Percentiles rank a stretch among this genome's conserved stretches.
Conservation (phyloP, 2,113 vertebrate species). For the Ceuthmochares aereus region DNA sequence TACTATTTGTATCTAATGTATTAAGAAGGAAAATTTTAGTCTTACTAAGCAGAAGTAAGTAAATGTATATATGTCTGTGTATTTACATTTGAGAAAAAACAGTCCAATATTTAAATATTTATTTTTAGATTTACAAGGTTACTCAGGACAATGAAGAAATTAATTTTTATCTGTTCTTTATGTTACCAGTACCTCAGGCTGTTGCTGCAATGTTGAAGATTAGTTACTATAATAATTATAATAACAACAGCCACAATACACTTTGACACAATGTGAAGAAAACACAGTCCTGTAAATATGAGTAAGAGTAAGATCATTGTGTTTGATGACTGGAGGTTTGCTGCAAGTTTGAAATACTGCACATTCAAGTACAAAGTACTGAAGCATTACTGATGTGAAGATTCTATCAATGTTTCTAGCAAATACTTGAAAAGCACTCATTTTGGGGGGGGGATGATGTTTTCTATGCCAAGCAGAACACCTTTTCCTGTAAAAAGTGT, state of each 20-base stretch:
- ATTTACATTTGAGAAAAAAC: neutral
- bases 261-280: neutral
- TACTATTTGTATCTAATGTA: neutral
- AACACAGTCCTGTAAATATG: neutral
- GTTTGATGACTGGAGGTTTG: neutral
- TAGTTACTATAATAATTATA: neutral
- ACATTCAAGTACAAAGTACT: neutral
- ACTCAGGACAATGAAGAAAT: neutral
- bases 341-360: neutral
- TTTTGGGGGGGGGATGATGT: neutral
- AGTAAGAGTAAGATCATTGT: fast-evolving
- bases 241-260: neutral
- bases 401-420: neutral
- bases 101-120: neutral
- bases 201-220: neutral
- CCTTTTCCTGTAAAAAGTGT: neutral
- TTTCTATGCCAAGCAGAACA: neutral
- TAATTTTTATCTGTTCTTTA: neutral
- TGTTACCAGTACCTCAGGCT: neutral
- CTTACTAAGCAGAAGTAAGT: neutral
- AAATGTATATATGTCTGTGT: fast-evolving
- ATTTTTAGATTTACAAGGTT: neutral
- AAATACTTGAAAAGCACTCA: neutral
- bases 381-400: neutral
- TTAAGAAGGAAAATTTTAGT: neutral